Base-by-base conservation (phyloP, 2,888 invertebrate species). In the Bruchidius siliquastri region DNA sequence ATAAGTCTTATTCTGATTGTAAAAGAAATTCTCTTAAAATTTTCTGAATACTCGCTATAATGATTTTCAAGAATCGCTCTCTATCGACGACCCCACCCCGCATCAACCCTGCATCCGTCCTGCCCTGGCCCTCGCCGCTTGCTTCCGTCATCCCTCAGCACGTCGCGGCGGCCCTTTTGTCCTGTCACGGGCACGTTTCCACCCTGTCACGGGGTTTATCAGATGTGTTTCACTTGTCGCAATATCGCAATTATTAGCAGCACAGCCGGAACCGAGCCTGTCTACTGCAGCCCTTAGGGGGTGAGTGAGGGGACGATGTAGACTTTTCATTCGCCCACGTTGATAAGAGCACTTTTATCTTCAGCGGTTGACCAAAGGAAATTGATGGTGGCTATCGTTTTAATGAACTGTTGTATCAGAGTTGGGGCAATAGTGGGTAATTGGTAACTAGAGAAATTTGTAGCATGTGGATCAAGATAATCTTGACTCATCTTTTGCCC, bases 191-290 rank as follows among this genome's bases (percentile, higher is more conserved):
- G 22, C 71, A 72, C 72, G 66, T 66, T 73, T 73, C 72, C 49
- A 67, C 74, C 71, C 74, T 75, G 77, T 76, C 75, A 72, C 74
- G 76, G 76, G 49, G 49, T 49, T 81, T 82, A 83, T 83, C 83
- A 78, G 80, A 80, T 80, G 80, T 81, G 81, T 82, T 82, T 80
- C 79, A 81, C 79, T 81, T 82, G 82, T 82, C 82, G 82, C 82
- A 82, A 82, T 83, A 81, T 80, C 77, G 78, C 79, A 77, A 80
- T 80, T 80, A 81, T 81, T 81, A 81, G 80, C 79, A 74, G 77
- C 49, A 49, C 49, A 49, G 49, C 13, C 49, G 1, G 49, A 73
- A 73, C 70, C 70, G 26, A 73, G 22, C 13, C 74, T 72, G 78
- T 78, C 74, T 71, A 68, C 67, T 73, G 70, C 73, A 67, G 73